Base-by-base conservation (phyloP, 2,113 vertebrate species). In the Orthonyx spaldingii region DNA sequence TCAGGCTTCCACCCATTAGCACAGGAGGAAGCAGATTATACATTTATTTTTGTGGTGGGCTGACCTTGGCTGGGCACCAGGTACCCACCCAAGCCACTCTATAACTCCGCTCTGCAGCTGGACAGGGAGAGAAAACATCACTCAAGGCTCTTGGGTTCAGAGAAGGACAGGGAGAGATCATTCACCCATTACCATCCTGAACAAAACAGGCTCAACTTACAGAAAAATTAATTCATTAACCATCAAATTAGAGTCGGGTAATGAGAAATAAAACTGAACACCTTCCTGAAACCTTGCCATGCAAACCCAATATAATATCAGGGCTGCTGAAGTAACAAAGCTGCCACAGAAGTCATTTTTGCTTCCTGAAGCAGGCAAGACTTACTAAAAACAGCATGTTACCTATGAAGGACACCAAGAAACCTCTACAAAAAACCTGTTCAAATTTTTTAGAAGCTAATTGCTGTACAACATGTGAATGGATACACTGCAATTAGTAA, bases 11-110 rank as follows among this genome's bases (percentile, higher is more conserved):
- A 94, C 63, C 71, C 60, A 37, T 92, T 55, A 87, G 82, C 72
- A 59, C 78, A 94, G 84, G 60, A 95, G 92, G 94, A 96, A 95
- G 80, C 41, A 95, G 75, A 92, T 91, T 71, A 78, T 32, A 87
- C 46, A 63, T 70, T 55, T 47, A 59, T 71, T 91, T 80, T 21
- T 75, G 61, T 49, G 72, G 61, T 57, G 52, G 26, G 47, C 8
- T 87, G 64, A 90, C 52, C 52, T 35, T 47, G 26, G 32, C 83
- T 69, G 78, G 56, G 61, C 27, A 61, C 55, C 72, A 79, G 39
- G 66, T 84, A 65, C 55, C 60, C 55, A 79, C 30, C 16, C 63
- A 41, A 87, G 55, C 49, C 7, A 13, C 16, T 30, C 26, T 46
- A 6, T 52, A 32, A 61, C 22, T 70, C n/a, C 30, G 21, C 19